Conservation (phyloP, 2,888 invertebrate genomes). For the Drosophila conformis region DNA sequence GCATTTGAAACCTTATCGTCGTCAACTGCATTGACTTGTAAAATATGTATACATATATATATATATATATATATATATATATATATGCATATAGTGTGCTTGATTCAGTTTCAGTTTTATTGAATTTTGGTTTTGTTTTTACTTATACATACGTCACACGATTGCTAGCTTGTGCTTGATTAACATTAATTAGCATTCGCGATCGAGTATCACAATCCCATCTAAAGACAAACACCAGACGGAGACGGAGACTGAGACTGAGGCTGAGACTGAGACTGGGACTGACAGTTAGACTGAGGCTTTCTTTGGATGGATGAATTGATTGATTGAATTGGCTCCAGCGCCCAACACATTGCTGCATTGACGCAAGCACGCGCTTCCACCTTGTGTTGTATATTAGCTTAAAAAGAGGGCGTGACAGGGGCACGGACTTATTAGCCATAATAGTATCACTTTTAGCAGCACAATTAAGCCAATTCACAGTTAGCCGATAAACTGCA, state of each 20-base stretch:
- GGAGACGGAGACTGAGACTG: background rate
- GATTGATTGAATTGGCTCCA: background rate
- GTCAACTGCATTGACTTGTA: conserved; percentile 16
- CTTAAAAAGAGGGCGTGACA: conserved; percentile 25
- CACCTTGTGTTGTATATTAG: background rate
- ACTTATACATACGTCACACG: conserved; percentile 26
- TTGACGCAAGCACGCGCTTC: background rate
- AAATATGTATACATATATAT: background rate
- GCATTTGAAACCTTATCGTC: conserved; percentile 7
- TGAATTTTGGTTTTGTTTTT: conserved; percentile 3
- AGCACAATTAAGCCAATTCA: conserved; percentile 8
- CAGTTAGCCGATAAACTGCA: conserved; percentile 16
- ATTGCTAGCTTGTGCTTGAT: conserved; percentile 42
- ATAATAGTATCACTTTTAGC: conserved; percentile 2
- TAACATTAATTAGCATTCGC: conserved; percentile 55
- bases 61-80: background rate
- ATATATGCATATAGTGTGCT: conserved; percentile 1
- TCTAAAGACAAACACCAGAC: background rate
- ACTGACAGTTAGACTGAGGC: background rate
- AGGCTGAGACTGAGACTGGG: no score
- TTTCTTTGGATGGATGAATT: conserved; percentile 18
- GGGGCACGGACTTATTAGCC: background rate
- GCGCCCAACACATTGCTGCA: background rate
- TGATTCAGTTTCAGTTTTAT: conserved; percentile 8
- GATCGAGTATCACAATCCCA: conserved; percentile 6